Percentiles rank a stretch among this genome's conserved stretches.
Conservation (phyloP, 2,888 invertebrate species). For the Cerastis leucographa region DNA sequence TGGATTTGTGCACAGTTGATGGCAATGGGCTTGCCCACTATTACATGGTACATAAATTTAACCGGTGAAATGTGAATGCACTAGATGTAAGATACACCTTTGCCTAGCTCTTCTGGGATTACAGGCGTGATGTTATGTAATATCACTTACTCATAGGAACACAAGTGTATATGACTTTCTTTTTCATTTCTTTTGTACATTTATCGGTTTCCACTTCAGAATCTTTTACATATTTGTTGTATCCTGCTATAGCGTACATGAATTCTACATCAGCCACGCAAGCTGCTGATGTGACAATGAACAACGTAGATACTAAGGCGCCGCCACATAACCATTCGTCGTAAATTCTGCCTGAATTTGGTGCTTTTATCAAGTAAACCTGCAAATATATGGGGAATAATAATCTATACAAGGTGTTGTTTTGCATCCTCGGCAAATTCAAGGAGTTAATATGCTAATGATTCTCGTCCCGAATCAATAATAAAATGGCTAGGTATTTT, state of each 20-base stretch:
- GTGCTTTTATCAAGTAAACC: constrained; percentile 70
- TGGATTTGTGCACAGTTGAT: too few species aligned
- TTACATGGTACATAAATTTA: too few species aligned
- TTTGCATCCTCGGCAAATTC: too few species aligned
- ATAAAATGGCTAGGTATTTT: too few species aligned
- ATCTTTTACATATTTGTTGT: constrained; percentile 68
- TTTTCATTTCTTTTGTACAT: constrained; percentile 73
- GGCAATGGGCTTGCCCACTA: too few species aligned
- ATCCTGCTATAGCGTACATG: constrained; percentile 74
- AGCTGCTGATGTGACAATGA: constrained; percentile 73
- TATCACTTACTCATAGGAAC: constrained; percentile 51
- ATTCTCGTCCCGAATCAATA: too few species aligned
- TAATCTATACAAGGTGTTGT: too few species aligned
- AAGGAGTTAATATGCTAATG: too few species aligned
- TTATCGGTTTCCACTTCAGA: constrained; percentile 58
- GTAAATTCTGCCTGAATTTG: constrained; percentile 56
- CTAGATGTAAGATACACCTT: too few species aligned
- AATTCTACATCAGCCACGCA: constrained; percentile 71
- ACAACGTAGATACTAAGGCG: constrained; percentile 63
- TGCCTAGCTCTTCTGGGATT: too few species aligned
- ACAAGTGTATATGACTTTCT: constrained; percentile 65
- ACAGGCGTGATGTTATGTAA: too few species aligned
- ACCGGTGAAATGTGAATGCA: too few species aligned
- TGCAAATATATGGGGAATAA: constrained; percentile 35
- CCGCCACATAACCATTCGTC: constrained; percentile 76